Percentiles rank a stretch among this genome's conserved stretches.
Evolutionary conservation across 2,888 invertebrate species (phyloP).

Genomic region (Drosophila leonis): DNA sequence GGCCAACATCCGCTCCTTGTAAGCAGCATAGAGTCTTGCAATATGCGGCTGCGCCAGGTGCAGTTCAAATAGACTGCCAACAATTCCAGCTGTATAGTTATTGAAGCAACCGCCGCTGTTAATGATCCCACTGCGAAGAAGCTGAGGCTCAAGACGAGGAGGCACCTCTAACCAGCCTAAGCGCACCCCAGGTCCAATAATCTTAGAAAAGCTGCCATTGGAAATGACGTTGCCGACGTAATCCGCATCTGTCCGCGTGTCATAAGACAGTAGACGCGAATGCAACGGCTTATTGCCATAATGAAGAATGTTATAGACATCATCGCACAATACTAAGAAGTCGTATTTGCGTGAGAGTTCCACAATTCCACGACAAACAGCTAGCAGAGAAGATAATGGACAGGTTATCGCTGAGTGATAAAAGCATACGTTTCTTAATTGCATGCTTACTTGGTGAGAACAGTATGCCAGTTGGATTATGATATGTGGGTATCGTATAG

Average conservation of each 20-base stretch:
- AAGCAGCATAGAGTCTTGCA: constrained; percentile 82
- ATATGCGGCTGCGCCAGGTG: constrained; percentile 86
- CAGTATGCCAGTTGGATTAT: constrained; percentile 87
- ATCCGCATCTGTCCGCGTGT: constrained; percentile 83
- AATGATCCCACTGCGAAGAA: constrained; percentile 86
- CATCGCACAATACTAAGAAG: constrained; percentile 87
- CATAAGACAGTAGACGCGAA: constrained; percentile 87
- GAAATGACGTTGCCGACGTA: constrained; percentile 87
- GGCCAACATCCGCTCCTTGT: constrained; percentile 85
- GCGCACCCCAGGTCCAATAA: constrained; percentile 88
- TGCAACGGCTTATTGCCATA: constrained; percentile 86
- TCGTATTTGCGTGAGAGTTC: constrained; percentile 85
- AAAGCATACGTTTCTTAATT: background rate
- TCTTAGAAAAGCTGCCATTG: constrained; percentile 89
- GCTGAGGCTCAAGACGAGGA: constrained; percentile 83
- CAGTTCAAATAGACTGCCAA: constrained; percentile 87
- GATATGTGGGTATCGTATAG: constrained; percentile 87
- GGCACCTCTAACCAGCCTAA: constrained; percentile 89
- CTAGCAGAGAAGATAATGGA: constrained; percentile 58
- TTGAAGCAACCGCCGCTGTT: constrained; percentile 88
- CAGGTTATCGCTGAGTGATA: background rate
- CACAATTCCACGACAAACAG: constrained; percentile 85
- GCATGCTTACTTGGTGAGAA: constrained; percentile 84
- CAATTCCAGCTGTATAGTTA: constrained; percentile 87
- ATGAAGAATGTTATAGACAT: constrained; percentile 88